Percentiles rank a stretch among this genome's conserved stretches.
Conservation (phyloP, 2,113 vertebrate genomes). For the Phodopus roborovskii region DNA sequence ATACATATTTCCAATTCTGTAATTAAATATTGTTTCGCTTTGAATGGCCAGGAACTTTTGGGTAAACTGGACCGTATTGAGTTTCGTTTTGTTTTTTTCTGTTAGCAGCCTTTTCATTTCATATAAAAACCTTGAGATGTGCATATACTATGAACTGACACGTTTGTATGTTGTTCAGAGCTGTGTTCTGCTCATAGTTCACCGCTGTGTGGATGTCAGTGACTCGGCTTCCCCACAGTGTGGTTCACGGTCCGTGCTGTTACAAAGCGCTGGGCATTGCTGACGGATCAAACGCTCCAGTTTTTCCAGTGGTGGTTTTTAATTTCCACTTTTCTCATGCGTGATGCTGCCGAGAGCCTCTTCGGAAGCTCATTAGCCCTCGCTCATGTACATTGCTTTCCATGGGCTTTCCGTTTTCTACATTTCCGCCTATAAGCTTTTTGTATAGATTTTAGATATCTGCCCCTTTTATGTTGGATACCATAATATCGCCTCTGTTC, state of each 20-base stretch:
- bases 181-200: not conserved
- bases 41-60: not conserved
- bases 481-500: not conserved
- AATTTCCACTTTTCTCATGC: not conserved
- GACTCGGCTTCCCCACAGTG: not conserved
- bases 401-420: not conserved
- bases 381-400: not conserved
- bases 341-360: not conserved
- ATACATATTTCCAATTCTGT: not conserved
- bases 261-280: not conserved
- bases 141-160: not conserved
- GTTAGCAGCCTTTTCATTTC: not conserved
- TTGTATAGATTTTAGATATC: not conserved
- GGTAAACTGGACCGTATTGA: not conserved
- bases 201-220: not conserved
- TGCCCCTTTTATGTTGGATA: conserved; percentile 4
- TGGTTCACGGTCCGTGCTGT: not conserved
- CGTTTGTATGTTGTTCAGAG: not conserved
- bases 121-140: not conserved
- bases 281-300: not conserved
- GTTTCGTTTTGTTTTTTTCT: not conserved
- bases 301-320: conserved; percentile 10
- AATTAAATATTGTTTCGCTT: conserved; percentile 22
- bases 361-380: not conserved
- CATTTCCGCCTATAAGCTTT: conserved; percentile 19